Percentiles rank a stretch among this genome's conserved stretches.
These are phyloP conservation scores for Pelecanus crispus DNA, from an alignment of 2,113 vertebrate species.

Conservation along the genomic window DNA sequence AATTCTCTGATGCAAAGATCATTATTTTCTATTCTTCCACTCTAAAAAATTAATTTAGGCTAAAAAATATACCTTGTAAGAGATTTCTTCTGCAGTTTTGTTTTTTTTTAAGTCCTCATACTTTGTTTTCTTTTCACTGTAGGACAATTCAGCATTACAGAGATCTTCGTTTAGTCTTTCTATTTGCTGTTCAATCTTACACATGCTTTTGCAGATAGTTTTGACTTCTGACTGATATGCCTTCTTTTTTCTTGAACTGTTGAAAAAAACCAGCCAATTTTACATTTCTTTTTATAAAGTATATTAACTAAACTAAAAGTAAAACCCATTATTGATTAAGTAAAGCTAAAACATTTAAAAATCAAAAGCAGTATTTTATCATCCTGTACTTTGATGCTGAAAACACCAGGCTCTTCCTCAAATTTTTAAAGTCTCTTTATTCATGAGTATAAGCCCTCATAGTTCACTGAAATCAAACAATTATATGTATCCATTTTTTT, in stretches of 20 bases:
- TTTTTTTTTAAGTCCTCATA: slow-evolving; percentile 63
- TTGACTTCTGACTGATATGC: slow-evolving; percentile 6
- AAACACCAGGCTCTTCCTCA: not conserved
- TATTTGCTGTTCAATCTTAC: slow-evolving; percentile 66
- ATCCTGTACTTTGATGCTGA: not conserved
- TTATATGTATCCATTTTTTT: not conserved
- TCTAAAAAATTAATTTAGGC: not conserved
- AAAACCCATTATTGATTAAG: not conserved
- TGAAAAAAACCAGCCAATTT: not conserved
- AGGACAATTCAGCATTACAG: slow-evolving; percentile 47
- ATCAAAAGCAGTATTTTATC: not conserved
- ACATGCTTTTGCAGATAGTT: slow-evolving; percentile 57
- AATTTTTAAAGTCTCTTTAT: not conserved
- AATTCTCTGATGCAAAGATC: not conserved
- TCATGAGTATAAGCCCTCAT: not conserved
- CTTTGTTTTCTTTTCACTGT: slow-evolving; percentile 54
- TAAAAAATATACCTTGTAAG: slow-evolving; percentile 55
- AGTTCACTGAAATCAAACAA: not conserved
- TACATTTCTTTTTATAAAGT: not conserved
- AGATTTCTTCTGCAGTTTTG: slow-evolving; percentile 27
- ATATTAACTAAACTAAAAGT: not conserved
- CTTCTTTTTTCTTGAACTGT: slow-evolving; percentile 45
- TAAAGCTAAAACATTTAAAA: not conserved
- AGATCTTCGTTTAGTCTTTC: slow-evolving; percentile 67
- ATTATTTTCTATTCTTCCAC: not conserved